Conservation (phyloP, 2,797 vertebrate genomes). For the Acanthiza pusilla region DNA sequence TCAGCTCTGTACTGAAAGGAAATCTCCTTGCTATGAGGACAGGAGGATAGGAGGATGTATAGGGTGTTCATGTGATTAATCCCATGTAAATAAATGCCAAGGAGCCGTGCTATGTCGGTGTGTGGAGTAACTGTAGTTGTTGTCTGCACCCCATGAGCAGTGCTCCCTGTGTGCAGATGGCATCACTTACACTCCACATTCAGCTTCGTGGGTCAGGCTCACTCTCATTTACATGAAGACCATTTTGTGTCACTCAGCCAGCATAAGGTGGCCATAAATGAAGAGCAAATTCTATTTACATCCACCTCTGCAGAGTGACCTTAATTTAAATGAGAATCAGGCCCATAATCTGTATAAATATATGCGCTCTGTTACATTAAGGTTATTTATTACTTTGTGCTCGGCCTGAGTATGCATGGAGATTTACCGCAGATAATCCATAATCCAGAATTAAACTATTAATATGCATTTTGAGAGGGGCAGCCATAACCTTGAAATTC, state of each 20-base stretch:
- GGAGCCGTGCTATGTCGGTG: not conserved
- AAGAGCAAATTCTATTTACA: conserved; percentile 45
- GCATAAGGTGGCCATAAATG: not conserved
- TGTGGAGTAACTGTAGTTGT: not conserved
- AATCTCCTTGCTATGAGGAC: not conserved
- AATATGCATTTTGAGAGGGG: conserved; percentile 52
- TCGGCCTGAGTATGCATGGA: conserved; percentile 27
- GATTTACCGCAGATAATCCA: conserved; percentile 56
- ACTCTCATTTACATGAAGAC: not conserved
- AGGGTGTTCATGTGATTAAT: not conserved
- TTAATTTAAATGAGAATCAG: conserved; percentile 67
- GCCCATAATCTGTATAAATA: conserved; percentile 68
- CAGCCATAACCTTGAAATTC: conserved; percentile 61
- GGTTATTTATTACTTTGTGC: conserved; percentile 58
- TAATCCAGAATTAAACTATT: conserved; percentile 67
- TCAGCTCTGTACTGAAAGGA: not conserved
- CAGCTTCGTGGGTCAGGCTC: not conserved
- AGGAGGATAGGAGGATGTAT: not conserved
- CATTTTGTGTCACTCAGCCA: not conserved
- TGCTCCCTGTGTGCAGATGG: not conserved
- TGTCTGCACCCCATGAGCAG: accelerated
- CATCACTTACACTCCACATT: not conserved
- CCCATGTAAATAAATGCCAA: not conserved
- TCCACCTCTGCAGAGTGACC: conserved; percentile 26
- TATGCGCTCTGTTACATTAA: conserved; percentile 59